These are phyloP conservation scores for Lepidothrix coronata DNA, from an alignment of 2,113 vertebrate genomes.

Conservation along the genomic window DNA sequence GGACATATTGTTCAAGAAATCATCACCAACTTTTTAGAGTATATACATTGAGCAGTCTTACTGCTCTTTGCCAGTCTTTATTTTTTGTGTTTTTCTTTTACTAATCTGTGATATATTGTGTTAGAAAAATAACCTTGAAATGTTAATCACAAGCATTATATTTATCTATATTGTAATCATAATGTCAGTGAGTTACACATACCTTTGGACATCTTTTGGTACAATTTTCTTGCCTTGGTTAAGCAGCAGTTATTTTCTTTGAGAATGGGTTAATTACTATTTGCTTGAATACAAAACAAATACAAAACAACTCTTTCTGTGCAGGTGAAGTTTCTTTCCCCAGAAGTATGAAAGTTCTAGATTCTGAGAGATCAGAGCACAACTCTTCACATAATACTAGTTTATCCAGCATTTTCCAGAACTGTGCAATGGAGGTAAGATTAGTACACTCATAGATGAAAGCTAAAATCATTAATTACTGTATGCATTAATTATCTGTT, in stretches of 20 bases:
- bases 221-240: not conserved
- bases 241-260: not conserved
- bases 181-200: not conserved
- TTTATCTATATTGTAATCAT: not conserved
- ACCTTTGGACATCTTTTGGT: not conserved
- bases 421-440: constrained; percentile 92
- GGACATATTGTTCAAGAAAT: not conserved
- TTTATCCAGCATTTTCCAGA: constrained; percentile 95
- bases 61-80: not conserved
- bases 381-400: constrained; percentile 89
- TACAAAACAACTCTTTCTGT: not conserved
- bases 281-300: not conserved
- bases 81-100: not conserved
- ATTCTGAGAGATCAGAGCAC: constrained; percentile 87
- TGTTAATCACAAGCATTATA: not conserved
- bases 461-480: not conserved
- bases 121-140: not conserved
- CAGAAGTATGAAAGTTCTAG: constrained; percentile 77
- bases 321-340: constrained; percentile 74
- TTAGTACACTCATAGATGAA: not conserved
- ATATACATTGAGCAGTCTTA: not conserved
- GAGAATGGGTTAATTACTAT: not conserved
- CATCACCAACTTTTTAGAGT: not conserved
- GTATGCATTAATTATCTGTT: not conserved
- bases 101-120: not conserved